Evolutionary conservation across 1,140 invertebrate genomes (phyloP).

Genomic region (Drosophila watanabei): DNA sequence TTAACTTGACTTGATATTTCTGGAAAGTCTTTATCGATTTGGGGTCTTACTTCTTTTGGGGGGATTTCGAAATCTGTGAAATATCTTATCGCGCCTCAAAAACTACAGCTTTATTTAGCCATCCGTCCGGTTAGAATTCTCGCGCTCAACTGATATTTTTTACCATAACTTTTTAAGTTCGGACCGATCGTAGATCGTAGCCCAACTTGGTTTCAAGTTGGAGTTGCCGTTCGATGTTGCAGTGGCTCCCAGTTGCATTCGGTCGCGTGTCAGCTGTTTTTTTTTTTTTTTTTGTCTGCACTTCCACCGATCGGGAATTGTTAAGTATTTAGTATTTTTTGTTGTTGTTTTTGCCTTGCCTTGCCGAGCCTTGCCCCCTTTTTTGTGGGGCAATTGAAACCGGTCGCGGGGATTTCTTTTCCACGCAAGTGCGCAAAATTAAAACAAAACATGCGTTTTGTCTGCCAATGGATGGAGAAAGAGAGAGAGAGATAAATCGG

Average conservation of each 20-base stretch:
- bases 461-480: constrained; percentile 42
- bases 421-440: constrained; percentile 63
- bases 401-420: constrained; percentile 62
- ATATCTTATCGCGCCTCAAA: constrained; percentile 18
- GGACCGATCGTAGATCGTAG: constrained; percentile 4
- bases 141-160: constrained; percentile 54
- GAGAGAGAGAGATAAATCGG: constrained; percentile 59
- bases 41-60: constrained; percentile 24
- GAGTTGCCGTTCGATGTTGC: constrained; percentile 31
- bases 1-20: constrained; percentile 36
- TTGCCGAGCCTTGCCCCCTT: constrained; percentile 57
- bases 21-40: constrained; percentile 4
- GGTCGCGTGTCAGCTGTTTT: constrained; percentile 76
- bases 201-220: constrained; percentile 22
- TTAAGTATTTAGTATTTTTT: constrained; percentile 20
- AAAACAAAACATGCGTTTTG: constrained; percentile 82
- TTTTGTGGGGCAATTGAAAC: constrained; percentile 40
- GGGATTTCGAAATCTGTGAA: constrained; percentile 12
- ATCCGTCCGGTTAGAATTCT: constrained; percentile 40
- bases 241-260: background rate
- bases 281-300: constrained; percentile 60
- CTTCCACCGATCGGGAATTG: constrained; percentile 43
- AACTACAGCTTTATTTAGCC: background rate
- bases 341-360: no score
- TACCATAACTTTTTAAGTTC: background rate